These are phyloP conservation scores for Catharus ustulatus DNA, from an alignment of 2,797 vertebrate genomes.

Conservation along the genomic window DNA sequence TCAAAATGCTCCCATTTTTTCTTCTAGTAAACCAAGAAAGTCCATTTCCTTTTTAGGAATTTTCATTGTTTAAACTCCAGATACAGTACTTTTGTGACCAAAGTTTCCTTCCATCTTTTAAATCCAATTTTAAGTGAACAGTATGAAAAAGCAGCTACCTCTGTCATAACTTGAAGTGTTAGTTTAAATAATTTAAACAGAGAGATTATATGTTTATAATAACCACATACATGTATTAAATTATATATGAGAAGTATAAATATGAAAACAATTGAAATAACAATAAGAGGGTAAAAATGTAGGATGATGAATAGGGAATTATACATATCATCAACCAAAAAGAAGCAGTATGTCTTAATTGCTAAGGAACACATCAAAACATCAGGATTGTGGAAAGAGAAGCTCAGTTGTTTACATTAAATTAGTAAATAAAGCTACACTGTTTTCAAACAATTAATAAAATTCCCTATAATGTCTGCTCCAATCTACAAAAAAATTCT, in stretches of 20 bases:
- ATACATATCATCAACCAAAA: not conserved
- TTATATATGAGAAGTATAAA: not conserved
- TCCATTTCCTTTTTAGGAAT: not conserved
- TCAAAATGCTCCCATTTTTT: not conserved
- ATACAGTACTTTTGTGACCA: not conserved
- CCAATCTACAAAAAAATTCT: not conserved
- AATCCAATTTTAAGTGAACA: not conserved
- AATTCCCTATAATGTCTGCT: not conserved
- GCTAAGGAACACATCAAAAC: not conserved
- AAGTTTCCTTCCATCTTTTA: not conserved
- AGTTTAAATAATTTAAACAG: conserved; percentile 4
- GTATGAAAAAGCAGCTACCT: not conserved
- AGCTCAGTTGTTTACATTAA: not conserved
- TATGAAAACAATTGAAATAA: not conserved
- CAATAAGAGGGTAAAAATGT: not conserved
- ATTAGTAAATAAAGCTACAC: not conserved
- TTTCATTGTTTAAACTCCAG: not conserved
- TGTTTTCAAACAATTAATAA: not conserved
- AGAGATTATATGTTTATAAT: not conserved
- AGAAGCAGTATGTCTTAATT: not conserved
- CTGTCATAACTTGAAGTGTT: conserved; percentile 7
- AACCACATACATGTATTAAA: not conserved
- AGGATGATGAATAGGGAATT: not conserved
- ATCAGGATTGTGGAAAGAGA: not conserved
- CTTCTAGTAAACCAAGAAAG: not conserved